These are phyloP conservation scores for Cinclus cinclus DNA, from an alignment of 2,113 vertebrate genomes.

Conservation along the genomic window DNA sequence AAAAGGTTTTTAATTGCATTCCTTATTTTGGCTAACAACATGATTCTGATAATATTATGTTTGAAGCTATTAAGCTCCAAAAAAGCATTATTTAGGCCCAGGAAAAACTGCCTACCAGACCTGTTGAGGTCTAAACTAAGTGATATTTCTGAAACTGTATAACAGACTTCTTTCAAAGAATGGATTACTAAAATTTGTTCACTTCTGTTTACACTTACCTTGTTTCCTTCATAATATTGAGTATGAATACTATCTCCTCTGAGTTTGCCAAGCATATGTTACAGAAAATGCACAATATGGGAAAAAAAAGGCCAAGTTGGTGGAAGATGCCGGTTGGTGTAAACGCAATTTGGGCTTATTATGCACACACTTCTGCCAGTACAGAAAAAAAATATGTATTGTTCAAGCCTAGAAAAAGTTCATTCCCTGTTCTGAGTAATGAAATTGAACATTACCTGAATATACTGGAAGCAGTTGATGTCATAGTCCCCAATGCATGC, in stretches of 20 bases:
- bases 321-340: background rate
- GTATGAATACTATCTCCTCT: background rate
- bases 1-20: conserved; percentile 17
- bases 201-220: background rate
- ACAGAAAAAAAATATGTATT: background rate
- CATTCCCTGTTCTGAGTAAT: background rate
- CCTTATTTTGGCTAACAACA: conserved; percentile 1
- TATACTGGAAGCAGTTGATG: background rate
- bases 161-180: background rate
- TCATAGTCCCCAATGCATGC: background rate
- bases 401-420: background rate
- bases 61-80: background rate
- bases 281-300: background rate
- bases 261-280: background rate
- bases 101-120: background rate
- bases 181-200: background rate
- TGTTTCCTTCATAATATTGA: background rate
- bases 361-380: background rate
- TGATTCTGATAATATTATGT: background rate
- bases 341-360: background rate
- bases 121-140: background rate
- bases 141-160: background rate
- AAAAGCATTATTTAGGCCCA: background rate
- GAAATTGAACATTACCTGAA: background rate
- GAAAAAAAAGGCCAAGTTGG: background rate